phyloP scores from a whole-genome alignment of 2,113 vertebrate species.

The Hemibates koningsi region DNA sequence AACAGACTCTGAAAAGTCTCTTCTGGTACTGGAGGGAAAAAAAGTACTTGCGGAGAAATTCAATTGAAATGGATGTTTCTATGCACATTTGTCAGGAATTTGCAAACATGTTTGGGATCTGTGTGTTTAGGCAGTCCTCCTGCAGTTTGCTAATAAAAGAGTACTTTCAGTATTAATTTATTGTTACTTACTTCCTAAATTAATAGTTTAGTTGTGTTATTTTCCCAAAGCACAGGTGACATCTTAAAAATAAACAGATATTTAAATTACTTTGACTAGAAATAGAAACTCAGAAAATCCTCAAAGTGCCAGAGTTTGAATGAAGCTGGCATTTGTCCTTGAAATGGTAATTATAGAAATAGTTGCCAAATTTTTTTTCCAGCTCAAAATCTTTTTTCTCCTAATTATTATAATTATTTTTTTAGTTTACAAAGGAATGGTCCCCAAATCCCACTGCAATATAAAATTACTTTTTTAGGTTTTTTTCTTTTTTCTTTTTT shows the following conservation, averaged over 20 bases:
- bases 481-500: rapidly evolving
- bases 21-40: background rate
- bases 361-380: rapidly evolving
- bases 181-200: background rate
- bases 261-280: background rate
- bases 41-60: background rate
- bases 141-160: background rate
- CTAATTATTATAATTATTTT: background rate
- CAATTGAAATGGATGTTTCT: background rate
- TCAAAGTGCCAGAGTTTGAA: background rate
- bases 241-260: background rate
- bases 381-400: background rate
- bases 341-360: background rate
- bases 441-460: background rate
- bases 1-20: background rate
- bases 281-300: background rate
- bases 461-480: background rate
- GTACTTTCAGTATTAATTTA: background rate
- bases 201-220: background rate
- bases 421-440: background rate
- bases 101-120: background rate
- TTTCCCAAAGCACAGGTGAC: background rate
- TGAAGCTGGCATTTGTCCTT: background rate
- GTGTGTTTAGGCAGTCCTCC: background rate
- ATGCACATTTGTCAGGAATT: background rate